These are phyloP conservation scores for Anthoscopus minutus DNA, from an alignment of 2,113 vertebrate genomes.

Conservation along the genomic window DNA sequence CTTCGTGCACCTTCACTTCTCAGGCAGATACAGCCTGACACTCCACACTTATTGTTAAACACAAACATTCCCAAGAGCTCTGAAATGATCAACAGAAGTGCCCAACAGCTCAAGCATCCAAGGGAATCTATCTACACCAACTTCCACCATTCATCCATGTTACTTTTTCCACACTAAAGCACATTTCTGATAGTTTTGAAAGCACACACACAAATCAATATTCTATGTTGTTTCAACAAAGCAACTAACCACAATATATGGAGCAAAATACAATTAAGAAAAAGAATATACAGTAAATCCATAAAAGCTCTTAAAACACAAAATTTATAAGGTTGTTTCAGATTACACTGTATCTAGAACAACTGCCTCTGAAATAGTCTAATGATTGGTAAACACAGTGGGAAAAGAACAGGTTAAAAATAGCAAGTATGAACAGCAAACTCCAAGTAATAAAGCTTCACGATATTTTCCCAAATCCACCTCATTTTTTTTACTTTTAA, in stretches of 20 bases:
- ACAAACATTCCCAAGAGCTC: background rate
- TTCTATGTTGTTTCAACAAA: background rate
- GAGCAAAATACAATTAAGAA: background rate
- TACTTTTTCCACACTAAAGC: background rate
- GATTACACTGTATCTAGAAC: background rate
- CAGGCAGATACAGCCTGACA: background rate
- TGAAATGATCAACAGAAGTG: background rate
- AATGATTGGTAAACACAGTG: background rate
- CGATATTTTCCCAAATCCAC: background rate
- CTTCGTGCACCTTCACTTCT: background rate
- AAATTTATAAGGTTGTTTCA: background rate
- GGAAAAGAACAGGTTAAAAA: background rate
- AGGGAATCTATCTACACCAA: background rate
- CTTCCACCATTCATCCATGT: background rate
- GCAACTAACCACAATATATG: background rate
- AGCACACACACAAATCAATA: background rate
- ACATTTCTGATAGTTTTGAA: background rate
- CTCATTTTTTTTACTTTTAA: background rate
- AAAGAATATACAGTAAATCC: background rate
- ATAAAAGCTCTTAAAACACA: background rate
- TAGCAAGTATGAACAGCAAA: background rate
- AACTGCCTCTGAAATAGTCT: background rate
- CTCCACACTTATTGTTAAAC: background rate
- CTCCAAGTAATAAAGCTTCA: no score
- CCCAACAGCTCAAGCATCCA: background rate